Percentiles rank a stretch among this genome's conserved stretches.
These are phyloP conservation scores for Ophion obscuratus DNA, from an alignment of 2,888 invertebrate genomes.

Conservation along the genomic window DNA sequence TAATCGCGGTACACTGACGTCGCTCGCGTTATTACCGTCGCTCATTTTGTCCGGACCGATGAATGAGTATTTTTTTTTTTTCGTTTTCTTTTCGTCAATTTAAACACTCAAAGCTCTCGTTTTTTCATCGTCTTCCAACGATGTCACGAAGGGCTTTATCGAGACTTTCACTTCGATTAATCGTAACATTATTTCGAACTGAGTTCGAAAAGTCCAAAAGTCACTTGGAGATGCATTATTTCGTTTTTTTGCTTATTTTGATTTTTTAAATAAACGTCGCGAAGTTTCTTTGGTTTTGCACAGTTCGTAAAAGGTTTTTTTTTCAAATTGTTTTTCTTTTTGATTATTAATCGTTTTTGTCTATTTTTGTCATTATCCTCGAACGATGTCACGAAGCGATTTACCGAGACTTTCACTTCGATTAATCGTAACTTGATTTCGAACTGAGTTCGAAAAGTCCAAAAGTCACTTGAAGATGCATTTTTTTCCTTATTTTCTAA, in stretches of 20 bases:
- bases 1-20: conserved; percentile 66
- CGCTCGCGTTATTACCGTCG: conserved; percentile 69
- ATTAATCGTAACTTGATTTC: neutral
- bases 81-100: conserved; percentile 18
- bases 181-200: neutral
- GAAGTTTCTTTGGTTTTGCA: neutral
- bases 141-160: neutral
- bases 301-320: neutral
- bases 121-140: neutral
- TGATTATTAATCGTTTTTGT: neutral
- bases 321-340: neutral
- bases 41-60: conserved; percentile 67
- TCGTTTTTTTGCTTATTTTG: neutral
- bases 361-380: neutral
- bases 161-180: neutral
- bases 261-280: neutral
- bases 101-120: conserved; percentile 15
- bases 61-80: conserved; percentile 22
- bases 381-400: neutral
- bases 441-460: neutral
- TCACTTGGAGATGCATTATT: neutral
- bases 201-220: neutral
- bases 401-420: neutral
- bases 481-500: neutral
- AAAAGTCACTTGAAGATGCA: neutral